Evolutionary conservation across 1,140 invertebrate species (phyloP), one percentile per base, ranked within the genome.

Genomic region (Muscidifurax raptorellus): DNA sequence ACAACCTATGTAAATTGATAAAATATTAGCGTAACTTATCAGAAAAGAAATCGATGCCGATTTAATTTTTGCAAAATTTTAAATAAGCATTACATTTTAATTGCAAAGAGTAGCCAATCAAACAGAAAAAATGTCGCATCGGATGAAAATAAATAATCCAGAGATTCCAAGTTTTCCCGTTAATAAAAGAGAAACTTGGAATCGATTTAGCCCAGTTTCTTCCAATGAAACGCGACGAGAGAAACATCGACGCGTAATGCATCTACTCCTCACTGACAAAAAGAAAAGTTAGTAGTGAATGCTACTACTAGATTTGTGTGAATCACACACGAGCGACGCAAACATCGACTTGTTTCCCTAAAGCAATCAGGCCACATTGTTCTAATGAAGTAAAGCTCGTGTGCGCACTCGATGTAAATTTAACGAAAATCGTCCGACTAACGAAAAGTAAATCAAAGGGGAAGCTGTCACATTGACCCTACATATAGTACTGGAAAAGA

Each of bases 251-350:
- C 71, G 66, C 25, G 28, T 12, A 69, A 69, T 30, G 66, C 27
- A 67, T 4, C 32, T 36, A 36, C 32, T 28, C 9, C 27, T 28
- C 27, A 6, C 66, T 67, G 12, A 67, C 7, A 28, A 67, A 30
- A 69, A 69, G 66, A 69, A 69, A 69, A 69, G 66, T 28, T 69
- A 30, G 52, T n/a, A n/a, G 7, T 22, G 52, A 59, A 59, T 59
- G 52, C 52, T 69, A 69, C 52, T 69, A 69, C 30, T 30, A 30
- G 13, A 69, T 28, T 69, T 69, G 67, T 30, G 25, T 27, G 13
- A 30, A 40, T 6, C 36, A 0, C 9, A 40, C 5, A 30, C 27
- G 71, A 30, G 74, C 71, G 0, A 44, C 7, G 74, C 12, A 74
- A 74, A 40, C 71, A 32, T 74, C 22, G 40, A 47, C 74, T 27